Percentiles rank a stretch among this genome's conserved stretches.
phyloP scores from a whole-genome alignment of 2,888 invertebrate species.

The Melanotus villosus region DNA sequence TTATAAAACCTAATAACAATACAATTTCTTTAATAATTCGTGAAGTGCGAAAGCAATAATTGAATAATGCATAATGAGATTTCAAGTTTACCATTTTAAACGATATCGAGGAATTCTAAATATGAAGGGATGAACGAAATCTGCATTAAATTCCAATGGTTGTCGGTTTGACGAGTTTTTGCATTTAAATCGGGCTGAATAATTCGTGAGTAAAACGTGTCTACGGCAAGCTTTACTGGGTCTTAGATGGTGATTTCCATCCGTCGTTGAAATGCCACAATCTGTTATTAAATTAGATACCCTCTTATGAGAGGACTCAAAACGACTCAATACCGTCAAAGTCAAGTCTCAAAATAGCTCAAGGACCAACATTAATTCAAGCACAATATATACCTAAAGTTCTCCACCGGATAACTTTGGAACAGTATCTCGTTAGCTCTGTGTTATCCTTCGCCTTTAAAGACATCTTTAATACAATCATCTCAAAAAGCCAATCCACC shows the following conservation, averaged over 20 bases:
- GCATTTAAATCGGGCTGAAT: constrained; percentile 14
- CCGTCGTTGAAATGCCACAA: not conserved
- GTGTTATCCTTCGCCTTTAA: constrained; percentile 11
- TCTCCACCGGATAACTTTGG: not conserved
- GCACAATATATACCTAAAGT: constrained; percentile 15
- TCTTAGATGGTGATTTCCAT: not conserved
- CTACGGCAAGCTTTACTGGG: not conserved
- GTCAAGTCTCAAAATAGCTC: constrained; percentile 15
- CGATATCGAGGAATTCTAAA: constrained; percentile 20
- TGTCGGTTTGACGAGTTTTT: constrained; percentile 18
- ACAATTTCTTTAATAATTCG: not conserved
- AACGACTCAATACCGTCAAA: constrained; percentile 1
- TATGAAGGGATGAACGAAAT: constrained; percentile 18
- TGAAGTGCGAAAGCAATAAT: not conserved
- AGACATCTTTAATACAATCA: not conserved
- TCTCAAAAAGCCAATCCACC: constrained; percentile 17
- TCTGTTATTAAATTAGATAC: constrained; percentile 8
- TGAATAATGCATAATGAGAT: constrained; percentile 17
- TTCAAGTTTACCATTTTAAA: constrained; percentile 8
- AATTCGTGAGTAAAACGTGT: constrained; percentile 14
- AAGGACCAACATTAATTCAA: constrained; percentile 11
- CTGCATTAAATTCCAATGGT: constrained; percentile 20
- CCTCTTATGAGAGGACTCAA: constrained; percentile 10
- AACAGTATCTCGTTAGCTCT: constrained; percentile 14
- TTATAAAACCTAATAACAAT: not conserved